Conservation (phyloP, 2,797 vertebrate species). For the Acanthopagrus latus region DNA sequence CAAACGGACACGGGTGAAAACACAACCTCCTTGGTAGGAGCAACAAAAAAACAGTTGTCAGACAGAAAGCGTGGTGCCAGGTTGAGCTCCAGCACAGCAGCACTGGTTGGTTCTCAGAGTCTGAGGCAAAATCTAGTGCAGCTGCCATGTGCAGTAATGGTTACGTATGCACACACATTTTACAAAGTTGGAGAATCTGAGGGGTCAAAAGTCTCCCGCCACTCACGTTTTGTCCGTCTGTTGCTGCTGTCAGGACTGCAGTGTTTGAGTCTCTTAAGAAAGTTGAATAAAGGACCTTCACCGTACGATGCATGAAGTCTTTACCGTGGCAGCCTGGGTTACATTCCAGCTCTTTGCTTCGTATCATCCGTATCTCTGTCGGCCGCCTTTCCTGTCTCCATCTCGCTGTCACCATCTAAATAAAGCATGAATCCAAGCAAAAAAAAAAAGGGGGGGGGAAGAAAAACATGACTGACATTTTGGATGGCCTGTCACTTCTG, state of each 20-base stretch:
- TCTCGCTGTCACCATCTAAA: too few species aligned
- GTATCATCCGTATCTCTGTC: too few species aligned
- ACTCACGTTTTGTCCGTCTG: constrained; percentile 17
- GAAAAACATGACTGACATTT: constrained; percentile 25
- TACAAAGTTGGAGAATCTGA: not conserved
- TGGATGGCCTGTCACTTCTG: constrained; percentile 20
- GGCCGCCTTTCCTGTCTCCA: too few species aligned
- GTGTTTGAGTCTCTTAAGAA: constrained; percentile 19
- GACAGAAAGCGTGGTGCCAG: not conserved
- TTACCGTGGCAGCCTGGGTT: too few species aligned
- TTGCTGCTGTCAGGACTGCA: constrained; percentile 17
- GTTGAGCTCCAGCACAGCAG: not conserved
- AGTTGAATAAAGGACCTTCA: not conserved
- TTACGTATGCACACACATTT: not conserved
- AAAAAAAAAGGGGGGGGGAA: too few species aligned
- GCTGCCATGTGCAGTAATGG: not conserved
- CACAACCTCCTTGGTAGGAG: too few species aligned
- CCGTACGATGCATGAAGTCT: too few species aligned
- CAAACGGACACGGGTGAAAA: too few species aligned
- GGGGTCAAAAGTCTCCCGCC: not conserved
- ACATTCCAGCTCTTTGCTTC: too few species aligned
- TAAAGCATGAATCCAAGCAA: too few species aligned
- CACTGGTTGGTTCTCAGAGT: not conserved
- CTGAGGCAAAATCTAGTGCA: constrained; percentile 2
- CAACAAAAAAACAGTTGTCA: not conserved